Evolutionary conservation across 1,140 invertebrate genomes (phyloP).

Genomic region (Drosophila equinoxialis): DNA sequence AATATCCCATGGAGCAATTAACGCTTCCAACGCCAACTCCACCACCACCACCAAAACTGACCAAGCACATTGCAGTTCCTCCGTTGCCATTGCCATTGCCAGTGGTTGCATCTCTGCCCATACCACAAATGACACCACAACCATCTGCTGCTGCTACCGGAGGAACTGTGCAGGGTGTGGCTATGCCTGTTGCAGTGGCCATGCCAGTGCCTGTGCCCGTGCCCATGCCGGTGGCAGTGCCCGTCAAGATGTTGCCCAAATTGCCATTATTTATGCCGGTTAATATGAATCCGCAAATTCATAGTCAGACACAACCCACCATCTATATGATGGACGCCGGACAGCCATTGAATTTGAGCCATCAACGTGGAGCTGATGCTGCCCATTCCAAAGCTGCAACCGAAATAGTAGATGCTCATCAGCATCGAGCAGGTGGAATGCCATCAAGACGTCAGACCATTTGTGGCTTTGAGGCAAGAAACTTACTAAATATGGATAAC

Average conservation of each 20-base stretch:
- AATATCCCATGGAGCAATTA: slow-evolving; percentile 33
- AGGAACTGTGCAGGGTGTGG: not conserved
- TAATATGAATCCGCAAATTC: slow-evolving; percentile 12
- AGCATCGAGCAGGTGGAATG: slow-evolving; percentile 44
- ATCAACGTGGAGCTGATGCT: slow-evolving; percentile 40
- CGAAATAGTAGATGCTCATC: slow-evolving; percentile 22
- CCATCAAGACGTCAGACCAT: slow-evolving; percentile 73
- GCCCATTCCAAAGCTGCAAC: slow-evolving; percentile 23
- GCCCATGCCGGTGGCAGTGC: not conserved
- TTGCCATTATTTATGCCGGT: slow-evolving; percentile 59
- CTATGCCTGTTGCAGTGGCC: slow-evolving; percentile 22
- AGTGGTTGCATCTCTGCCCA: not conserved
- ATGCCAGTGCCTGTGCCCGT: not conserved
- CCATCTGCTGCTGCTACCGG: slow-evolving; percentile 1
- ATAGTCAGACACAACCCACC: not conserved
- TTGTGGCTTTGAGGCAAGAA: slow-evolving; percentile 74
- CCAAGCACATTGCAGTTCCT: not conserved
- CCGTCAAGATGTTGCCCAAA: slow-evolving; percentile 53
- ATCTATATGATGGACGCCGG: slow-evolving; percentile 48
- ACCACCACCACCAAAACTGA: not conserved
- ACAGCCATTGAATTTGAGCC: slow-evolving; percentile 68
- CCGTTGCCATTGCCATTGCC: not conserved
- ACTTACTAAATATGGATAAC: slow-evolving; percentile 52
- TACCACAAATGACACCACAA: not conserved
- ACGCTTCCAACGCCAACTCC: slow-evolving; percentile 3